Evolutionary conservation across 2,113 vertebrate species (phyloP).

Genomic region (Stegastes partitus): DNA sequence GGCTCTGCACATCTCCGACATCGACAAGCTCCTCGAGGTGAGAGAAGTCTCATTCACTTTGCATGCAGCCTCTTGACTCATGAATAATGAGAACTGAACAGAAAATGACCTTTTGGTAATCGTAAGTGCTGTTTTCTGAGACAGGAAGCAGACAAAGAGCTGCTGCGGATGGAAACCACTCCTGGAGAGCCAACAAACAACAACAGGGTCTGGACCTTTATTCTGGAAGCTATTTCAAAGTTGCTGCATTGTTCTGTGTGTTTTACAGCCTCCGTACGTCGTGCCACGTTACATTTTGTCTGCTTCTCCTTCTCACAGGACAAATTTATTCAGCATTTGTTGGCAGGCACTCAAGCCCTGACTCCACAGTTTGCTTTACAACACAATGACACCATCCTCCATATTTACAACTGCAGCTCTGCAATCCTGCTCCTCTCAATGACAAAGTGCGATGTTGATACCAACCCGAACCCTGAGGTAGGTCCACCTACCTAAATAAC

Average conservation of each 20-base stretch:
- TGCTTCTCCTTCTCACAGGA: conserved; percentile 43
- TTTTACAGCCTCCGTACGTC: background rate
- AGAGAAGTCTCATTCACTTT: conserved; percentile 16
- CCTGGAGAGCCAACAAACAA: background rate
- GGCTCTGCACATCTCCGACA: accelerated
- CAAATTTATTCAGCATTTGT: conserved; percentile 16
- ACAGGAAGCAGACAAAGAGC: conserved; percentile 21
- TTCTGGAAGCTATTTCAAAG: background rate
- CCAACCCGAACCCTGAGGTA: conserved; percentile 46
- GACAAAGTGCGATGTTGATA: conserved; percentile 51
- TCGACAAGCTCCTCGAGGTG: background rate
- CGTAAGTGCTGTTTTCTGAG: conserved; percentile 19
- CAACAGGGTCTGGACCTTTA: conserved; percentile 48
- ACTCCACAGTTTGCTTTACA: accelerated
- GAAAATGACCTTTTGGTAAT: background rate
- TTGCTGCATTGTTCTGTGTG: background rate
- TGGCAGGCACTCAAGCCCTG: accelerated
- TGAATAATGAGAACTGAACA: background rate
- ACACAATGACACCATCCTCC: background rate
- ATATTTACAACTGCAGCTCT: conserved; percentile 63
- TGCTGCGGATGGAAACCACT: conserved; percentile 36
- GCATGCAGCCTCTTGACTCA: background rate
- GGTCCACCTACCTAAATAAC: background rate
- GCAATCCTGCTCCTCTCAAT: conserved; percentile 60
- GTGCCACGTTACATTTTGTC: background rate